A percentile compares a stretch with the other conserved stretches of the same genome.
Conservation (phyloP, 1,140 invertebrate species). For the Drosophila parabipectinata region DNA sequence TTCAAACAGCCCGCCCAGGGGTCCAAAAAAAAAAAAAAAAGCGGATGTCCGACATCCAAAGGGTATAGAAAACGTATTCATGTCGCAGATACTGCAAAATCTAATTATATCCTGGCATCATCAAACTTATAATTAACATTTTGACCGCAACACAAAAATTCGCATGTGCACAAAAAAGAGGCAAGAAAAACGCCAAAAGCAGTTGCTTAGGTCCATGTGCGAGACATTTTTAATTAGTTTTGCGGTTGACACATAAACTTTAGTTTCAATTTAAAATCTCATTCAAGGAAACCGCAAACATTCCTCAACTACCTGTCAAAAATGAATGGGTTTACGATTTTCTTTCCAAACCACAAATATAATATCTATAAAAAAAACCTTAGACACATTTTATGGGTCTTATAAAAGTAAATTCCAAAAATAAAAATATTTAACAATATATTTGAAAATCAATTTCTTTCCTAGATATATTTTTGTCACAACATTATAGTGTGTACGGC, state of each 20-base stretch:
- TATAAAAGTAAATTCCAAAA: no score
- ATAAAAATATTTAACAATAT: no score
- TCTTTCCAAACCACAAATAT: not conserved
- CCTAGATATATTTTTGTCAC: not conserved
- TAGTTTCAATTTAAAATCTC: conserved; percentile 9
- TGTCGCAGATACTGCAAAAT: conserved; percentile 42
- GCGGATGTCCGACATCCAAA: conserved; percentile 10
- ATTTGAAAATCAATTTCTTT: not conserved
- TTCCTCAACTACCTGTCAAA: conserved; percentile 1
- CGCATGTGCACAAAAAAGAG: conserved; percentile 18
- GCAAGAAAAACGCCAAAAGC: conserved; percentile 16
- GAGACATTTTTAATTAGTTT: conserved; percentile 75
- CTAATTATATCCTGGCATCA: conserved; percentile 64
- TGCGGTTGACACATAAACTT: conserved; percentile 58
- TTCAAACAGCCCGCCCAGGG: conserved; percentile 3
- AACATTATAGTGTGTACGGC: not conserved
- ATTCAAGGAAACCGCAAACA: conserved; percentile 4
- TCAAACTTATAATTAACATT: conserved; percentile 81
- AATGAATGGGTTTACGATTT: not conserved
- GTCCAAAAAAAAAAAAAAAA: conserved; percentile 13
- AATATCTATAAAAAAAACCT: no score
- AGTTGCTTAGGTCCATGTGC: conserved; percentile 27
- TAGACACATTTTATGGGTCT: no score
- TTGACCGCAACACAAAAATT: conserved; percentile 66
- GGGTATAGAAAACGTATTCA: conserved; percentile 11